Evolutionary conservation across 2,888 invertebrate species (phyloP), one percentile per base, ranked within the genome.

Genomic region (Trichopria drosophilae): DNA sequence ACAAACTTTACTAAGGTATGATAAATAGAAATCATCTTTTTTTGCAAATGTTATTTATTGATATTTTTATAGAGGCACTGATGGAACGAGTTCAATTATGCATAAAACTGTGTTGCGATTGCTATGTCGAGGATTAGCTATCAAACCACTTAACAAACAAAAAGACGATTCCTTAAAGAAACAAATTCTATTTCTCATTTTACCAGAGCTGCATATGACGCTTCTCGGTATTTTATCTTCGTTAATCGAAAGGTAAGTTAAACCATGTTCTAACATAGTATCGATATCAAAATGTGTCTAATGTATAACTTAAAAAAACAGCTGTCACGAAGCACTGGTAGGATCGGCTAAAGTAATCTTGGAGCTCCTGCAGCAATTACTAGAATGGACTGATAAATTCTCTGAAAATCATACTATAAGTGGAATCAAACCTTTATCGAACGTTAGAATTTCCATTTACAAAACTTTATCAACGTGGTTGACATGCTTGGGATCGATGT

Each of bases 401-500:
- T 36, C 45, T n/a, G 54, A 63, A 13, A 40, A 46, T 16, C 28
- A 37, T 9, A 41, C 15, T 24, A 10, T 31, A 9, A 20, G 36
- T 24, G 28, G 35, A 16, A 31, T 7, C 22, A 56, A 65, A 56
- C 61, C 69, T 18, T 67, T 66, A 29, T 62, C 45, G 50, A 64
- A 55, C 41, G 51, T 67, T 3, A 59, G 64, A 53, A 61, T 66
- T 20, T 53, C 56, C 9, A 59, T 60, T 20, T 72, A 73, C 42
- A 64, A 66, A 50, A 66, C 66, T 50, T 52, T 73, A 1, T 47
- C 62, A 15, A 51, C 57, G 5, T 73, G 72, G 73, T 22, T 72
- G 24, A 58, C 48, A 19, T 59, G 56, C 40, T 59, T 60, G 6
- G 59, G 62, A 5, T 53, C 60, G 9, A 31, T 62, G 4, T 68